phyloP scores from a whole-genome alignment of 1,140 invertebrate genomes.

The Bicyclus anynana region DNA sequence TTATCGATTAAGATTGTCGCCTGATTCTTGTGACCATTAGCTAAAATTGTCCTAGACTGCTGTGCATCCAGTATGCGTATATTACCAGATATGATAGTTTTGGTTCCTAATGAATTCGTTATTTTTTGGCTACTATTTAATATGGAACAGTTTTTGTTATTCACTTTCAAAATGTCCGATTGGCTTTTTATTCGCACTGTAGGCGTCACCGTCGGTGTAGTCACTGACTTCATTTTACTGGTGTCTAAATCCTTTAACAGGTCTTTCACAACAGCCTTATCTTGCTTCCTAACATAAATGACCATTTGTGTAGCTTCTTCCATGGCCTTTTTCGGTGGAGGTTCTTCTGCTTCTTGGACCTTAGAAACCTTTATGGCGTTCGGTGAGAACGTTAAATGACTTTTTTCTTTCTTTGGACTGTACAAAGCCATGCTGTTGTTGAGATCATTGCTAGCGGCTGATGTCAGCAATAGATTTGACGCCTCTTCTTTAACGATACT shows the following conservation, averaged over 20 bases:
- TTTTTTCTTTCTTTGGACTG: constrained; percentile 78
- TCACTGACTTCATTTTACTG: constrained; percentile 38
- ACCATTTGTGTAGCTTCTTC: constrained; percentile 74
- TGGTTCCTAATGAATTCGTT: constrained; percentile 64
- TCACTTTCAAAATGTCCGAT: constrained; percentile 67
- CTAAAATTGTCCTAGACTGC: constrained; percentile 75
- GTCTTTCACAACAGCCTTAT: constrained; percentile 78
- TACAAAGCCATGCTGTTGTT: constrained; percentile 61
- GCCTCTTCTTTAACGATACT: constrained; percentile 71
- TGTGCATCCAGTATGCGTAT: constrained; percentile 75
- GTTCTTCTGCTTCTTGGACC: constrained; percentile 64
- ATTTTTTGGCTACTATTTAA: constrained; percentile 72
- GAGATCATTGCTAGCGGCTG: constrained; percentile 52
- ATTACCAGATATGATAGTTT: constrained; percentile 76
- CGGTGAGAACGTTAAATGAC: constrained; percentile 82
- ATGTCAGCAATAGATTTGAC: constrained; percentile 68
- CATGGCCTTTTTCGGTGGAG: constrained; percentile 56
- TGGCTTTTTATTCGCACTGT: constrained; percentile 68
- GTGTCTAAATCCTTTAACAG: constrained; percentile 73
- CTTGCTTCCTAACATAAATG: constrained; percentile 70
- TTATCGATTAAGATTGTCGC: constrained; percentile 75
- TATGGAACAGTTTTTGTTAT: constrained; percentile 71
- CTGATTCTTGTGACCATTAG: constrained; percentile 69
- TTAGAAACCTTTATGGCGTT: constrained; percentile 79
- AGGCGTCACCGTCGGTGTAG: constrained; percentile 43